Percentiles rank a stretch among this genome's conserved stretches.
Evolutionary conservation across 1,140 invertebrate species (phyloP).

Genomic region (Temnothorax nylanderi): DNA sequence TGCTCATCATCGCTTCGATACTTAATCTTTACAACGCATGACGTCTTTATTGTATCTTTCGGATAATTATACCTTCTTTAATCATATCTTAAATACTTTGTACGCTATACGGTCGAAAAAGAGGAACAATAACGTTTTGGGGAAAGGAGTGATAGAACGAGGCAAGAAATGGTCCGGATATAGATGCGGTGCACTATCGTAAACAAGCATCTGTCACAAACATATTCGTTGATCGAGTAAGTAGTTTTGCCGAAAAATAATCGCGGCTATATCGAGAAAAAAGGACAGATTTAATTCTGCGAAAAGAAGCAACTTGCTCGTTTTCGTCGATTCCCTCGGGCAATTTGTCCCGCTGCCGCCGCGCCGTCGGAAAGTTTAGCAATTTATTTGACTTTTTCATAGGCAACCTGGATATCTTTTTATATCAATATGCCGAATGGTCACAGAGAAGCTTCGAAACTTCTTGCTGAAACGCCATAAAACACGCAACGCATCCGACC

Average conservation of each 20-base stretch:
- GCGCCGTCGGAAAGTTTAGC: constrained; percentile 72
- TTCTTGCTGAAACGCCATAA: constrained; percentile 68
- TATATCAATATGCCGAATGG: constrained; percentile 79
- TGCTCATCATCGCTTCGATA: neutral
- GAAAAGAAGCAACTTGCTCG: constrained; percentile 31
- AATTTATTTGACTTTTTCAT: constrained; percentile 78
- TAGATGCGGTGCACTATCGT: neutral
- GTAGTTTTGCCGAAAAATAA: constrained; percentile 49
- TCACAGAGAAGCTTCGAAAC: constrained; percentile 64
- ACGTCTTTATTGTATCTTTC: constrained; percentile 4
- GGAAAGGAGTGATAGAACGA: neutral
- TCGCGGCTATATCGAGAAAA: constrained; percentile 31
- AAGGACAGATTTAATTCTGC: constrained; percentile 60
- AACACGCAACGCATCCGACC: constrained; percentile 37
- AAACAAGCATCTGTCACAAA: constrained; percentile 29
- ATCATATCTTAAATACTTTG: neutral
- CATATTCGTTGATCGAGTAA: constrained; percentile 57
- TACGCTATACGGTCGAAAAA: neutral
- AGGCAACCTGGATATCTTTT: constrained; percentile 71
- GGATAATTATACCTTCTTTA: constrained; percentile 3
- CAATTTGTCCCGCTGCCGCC: constrained; percentile 67
- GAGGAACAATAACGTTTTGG: neutral
- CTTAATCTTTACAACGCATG: neutral
- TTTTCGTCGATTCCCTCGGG: constrained; percentile 51
- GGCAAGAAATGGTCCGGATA: neutral